Base-by-base conservation (phyloP, 1,140 invertebrate species). In the Megalopta genalis region DNA sequence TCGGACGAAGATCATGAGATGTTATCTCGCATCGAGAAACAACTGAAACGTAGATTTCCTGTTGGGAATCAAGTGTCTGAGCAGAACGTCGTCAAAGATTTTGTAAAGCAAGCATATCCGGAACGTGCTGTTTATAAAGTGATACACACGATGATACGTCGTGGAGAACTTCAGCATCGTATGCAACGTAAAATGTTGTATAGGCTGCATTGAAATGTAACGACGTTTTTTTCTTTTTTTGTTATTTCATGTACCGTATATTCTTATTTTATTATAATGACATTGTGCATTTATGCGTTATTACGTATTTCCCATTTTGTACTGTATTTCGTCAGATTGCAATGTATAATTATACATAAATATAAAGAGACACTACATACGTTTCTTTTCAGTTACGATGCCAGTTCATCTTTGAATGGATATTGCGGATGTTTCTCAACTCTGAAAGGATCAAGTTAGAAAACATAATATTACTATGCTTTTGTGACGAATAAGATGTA, bases 121-220 rank as follows among this genome's bases (percentile, higher is more conserved):
- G 98, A 99, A 93, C 93, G 95, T 72, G 94, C 96, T 0, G 95
- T 99, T 73, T 92, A 95, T 39, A 99, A 98, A 94, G 98, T 99
- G 27, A 95, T 99, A 86, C 95, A 98, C 78, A 96, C 96, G 9
- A 98, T 99, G 98, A 97, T 99, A 79, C 94, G 98, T 52, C 94
- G 98, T 67, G 99, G 98, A 9, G 98, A 99, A 91, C 92, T 99
- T 57, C 98, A 99, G 87, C 97, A 99, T 93, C 94, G 98, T 66
- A 96, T 98, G 94, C 99, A 99, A 91, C 95, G 98, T 70, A 99
- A 99, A 95, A 98, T 99, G 96, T 94, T 99, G 2, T 99, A 98
- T 91, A 94, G 99, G 89, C 93, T 99, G 16, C 97, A 94, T 72
- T 96, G 90, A 94, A 89, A 84, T 90, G 87, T 86, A 69, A 82